Conservation (phyloP, 2,113 vertebrate genomes). For the Microcebus jonahi region DNA sequence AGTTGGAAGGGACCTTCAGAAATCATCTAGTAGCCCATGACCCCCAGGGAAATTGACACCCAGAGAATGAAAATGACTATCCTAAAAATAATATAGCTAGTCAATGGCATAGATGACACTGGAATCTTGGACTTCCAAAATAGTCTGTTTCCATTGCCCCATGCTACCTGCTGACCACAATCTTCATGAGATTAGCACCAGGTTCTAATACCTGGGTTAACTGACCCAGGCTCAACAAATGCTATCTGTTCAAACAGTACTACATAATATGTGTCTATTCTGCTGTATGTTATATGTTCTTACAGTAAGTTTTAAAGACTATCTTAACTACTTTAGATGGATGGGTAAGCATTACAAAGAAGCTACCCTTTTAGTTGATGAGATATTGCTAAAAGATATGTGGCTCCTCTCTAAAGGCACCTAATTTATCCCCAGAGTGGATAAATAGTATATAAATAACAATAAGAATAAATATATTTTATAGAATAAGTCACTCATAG, state of each 20-base stretch:
- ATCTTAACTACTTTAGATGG: conserved; percentile 33
- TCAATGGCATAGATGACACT: conserved; percentile 5
- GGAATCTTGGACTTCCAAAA: background rate
- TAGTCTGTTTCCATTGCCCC: background rate
- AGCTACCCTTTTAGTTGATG: background rate
- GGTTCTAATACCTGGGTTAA: conserved; percentile 17
- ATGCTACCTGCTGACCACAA: background rate
- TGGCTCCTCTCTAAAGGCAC: conserved; percentile 10
- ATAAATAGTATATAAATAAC: background rate
- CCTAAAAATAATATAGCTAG: background rate
- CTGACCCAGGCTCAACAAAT: background rate
- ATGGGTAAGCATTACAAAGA: background rate
- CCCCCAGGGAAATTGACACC: background rate
- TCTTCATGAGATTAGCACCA: background rate
- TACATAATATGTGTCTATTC: background rate
- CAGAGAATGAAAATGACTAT: background rate
- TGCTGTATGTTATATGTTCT: background rate
- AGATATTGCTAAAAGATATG: background rate
- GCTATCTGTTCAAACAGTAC: background rate
- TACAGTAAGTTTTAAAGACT: background rate
- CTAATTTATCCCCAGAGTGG: background rate
- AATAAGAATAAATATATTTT: conserved; percentile 44
- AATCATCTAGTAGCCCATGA: background rate
- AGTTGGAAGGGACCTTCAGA: background rate
- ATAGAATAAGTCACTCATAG: background rate